Percentiles rank a stretch among this genome's conserved stretches.
phyloP scores from a whole-genome alignment of 2,888 invertebrate species.

The Rotaria socialis region DNA sequence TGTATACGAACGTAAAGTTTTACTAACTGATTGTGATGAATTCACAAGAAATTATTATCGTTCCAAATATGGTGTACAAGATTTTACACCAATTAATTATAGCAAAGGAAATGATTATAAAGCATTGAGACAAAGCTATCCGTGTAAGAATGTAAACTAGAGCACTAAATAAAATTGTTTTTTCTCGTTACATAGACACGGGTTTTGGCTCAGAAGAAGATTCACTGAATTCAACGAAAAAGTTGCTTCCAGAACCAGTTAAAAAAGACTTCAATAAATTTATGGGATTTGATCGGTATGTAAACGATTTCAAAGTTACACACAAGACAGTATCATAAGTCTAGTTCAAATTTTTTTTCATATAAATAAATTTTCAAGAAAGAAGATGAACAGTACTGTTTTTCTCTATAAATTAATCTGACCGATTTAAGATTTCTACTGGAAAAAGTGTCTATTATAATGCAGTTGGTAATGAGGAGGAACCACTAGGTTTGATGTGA shows the following conservation, averaged over 20 bases:
- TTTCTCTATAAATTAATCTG: no score
- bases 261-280: slow-evolving; percentile 75
- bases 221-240: slow-evolving; percentile 78
- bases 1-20: slow-evolving; percentile 74
- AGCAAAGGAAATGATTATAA: slow-evolving; percentile 15
- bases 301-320: neutral
- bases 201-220: slow-evolving; percentile 84
- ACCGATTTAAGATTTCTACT: no score
- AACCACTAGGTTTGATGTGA: no score
- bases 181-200: slow-evolving; percentile 62
- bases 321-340: no score
- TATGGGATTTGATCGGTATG: slow-evolving; percentile 71
- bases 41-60: slow-evolving; percentile 80
- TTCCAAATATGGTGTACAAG: slow-evolving; percentile 65
- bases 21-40: slow-evolving; percentile 76
- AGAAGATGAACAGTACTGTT: no score
- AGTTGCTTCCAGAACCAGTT: slow-evolving; percentile 74
- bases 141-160: neutral
- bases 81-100: slow-evolving; percentile 41
- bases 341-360: slow-evolving; percentile 63
- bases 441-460: no score
- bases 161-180: neutral
- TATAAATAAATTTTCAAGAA: no score
- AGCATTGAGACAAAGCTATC: slow-evolving; percentile 37
- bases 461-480: no score